These are phyloP conservation scores for Aurelia sp. DNA, from an alignment of 30 jellyfish, hydroid and myxozoan species.

Conservation along the genomic window DNA sequence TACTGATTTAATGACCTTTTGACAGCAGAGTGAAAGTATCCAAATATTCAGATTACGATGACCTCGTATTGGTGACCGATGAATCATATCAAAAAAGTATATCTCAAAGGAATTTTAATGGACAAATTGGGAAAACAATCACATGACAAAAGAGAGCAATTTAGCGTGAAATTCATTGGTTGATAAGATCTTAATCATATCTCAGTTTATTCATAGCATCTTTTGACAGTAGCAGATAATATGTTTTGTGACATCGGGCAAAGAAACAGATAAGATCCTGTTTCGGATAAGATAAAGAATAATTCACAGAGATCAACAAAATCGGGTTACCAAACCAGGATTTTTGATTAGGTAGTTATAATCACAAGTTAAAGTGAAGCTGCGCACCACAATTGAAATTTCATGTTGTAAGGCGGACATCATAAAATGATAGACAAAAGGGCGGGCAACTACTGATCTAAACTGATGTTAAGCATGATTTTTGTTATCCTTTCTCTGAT, in stretches of 20 bases:
- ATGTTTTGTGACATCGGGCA: neutral
- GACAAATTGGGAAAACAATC: constrained; percentile 24
- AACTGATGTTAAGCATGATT: too few species aligned
- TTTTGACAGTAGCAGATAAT: constrained; percentile 23
- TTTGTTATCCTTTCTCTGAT: too few species aligned
- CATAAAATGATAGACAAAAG: neutral
- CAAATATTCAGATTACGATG: neutral
- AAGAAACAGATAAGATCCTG: neutral
- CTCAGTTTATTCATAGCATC: neutral
- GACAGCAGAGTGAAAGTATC: too few species aligned
- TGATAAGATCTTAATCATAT: constrained; percentile 22
- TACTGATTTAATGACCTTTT: too few species aligned
- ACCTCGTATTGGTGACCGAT: neutral
- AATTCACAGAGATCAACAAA: constrained; percentile 6
- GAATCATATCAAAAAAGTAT: neutral
- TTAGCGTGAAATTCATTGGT: constrained; percentile 29
- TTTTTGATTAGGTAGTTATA: neutral
- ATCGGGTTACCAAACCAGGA: constrained; percentile 1
- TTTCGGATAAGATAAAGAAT: neutral
- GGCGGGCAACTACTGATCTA: constrained; percentile 2
- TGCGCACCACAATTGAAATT: neutral
- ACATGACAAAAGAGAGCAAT: constrained; percentile 10
- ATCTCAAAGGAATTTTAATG: constrained; percentile 15
- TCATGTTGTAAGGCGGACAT: neutral
- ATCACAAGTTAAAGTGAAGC: constrained; percentile 10